A percentile compares a stretch with the other conserved stretches of the same genome.
Conservation (phyloP, 2,888 invertebrate species). For the Drosophila kanekoi region DNA sequence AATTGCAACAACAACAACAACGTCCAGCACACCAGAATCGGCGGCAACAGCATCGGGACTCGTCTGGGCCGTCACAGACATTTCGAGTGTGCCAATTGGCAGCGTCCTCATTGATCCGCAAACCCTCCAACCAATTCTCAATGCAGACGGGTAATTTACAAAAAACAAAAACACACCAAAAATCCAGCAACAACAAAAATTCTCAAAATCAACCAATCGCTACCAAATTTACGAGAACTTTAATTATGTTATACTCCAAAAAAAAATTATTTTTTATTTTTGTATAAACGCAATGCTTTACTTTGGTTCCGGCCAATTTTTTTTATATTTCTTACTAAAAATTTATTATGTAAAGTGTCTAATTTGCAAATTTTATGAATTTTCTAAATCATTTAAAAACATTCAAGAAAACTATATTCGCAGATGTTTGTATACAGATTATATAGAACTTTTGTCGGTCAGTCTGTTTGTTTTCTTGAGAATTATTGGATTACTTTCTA, state of each 20-base stretch:
- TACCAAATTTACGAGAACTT: constrained; percentile 47
- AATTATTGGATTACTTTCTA: no score
- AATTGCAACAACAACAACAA: constrained; percentile 36
- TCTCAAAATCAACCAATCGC: constrained; percentile 39
- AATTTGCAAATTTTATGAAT: constrained; percentile 9
- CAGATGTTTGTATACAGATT: background rate
- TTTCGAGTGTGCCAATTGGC: constrained; percentile 93
- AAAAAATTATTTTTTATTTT: background rate
- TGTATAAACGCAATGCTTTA: constrained; percentile 38
- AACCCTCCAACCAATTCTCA: constrained; percentile 85
- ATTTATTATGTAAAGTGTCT: background rate
- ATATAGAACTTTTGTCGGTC: background rate
- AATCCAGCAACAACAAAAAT: constrained; percentile 49
- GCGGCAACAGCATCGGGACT: constrained; percentile 84
- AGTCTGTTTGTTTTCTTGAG: no score
- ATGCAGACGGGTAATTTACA: constrained; percentile 86
- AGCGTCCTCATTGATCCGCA: constrained; percentile 94
- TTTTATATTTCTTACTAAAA: constrained; percentile 18
- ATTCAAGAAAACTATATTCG: background rate
- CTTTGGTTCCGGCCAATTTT: constrained; percentile 7
- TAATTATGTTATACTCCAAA: constrained; percentile 15
- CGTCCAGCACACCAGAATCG: constrained; percentile 56
- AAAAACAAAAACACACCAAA: constrained; percentile 72
- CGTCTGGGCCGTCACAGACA: constrained; percentile 95
- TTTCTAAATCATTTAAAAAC: background rate